A percentile compares a stretch with the other conserved stretches of the same genome.
Conservation (phyloP, 2,888 invertebrate genomes). For the Andrena fulva region DNA sequence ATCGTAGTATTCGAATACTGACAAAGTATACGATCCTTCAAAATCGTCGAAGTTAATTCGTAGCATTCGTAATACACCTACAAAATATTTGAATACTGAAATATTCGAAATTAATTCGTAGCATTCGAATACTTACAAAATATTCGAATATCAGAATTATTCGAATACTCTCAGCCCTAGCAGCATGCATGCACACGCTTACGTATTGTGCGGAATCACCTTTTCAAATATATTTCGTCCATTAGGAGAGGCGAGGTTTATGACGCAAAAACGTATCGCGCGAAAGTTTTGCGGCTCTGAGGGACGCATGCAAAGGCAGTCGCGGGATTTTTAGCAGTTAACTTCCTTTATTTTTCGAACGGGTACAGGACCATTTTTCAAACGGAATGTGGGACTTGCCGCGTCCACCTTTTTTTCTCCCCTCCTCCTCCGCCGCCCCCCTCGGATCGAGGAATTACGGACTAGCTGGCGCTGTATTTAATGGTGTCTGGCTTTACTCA, state of each 20-base stretch:
- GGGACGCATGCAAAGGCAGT: conserved; percentile 15
- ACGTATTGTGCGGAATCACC: no score
- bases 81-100: no score
- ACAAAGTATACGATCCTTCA: no score
- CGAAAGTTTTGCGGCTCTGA: conserved; percentile 9
- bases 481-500: conserved; percentile 34
- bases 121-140: no score
- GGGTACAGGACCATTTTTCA: conserved; percentile 36
- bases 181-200: no score
- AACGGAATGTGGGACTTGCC: conserved; percentile 21
- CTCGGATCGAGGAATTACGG: conserved; percentile 18
- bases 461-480: conserved; percentile 26
- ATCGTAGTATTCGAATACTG: no score
- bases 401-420: not conserved
- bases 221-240: conserved; percentile 28
- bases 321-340: conserved; percentile 41
- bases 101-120: no score
- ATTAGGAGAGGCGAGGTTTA: conserved; percentile 24
- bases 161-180: no score
- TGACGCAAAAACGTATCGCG: conserved; percentile 22
- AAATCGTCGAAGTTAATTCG: no score
- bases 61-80: no score
- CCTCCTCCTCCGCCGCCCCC: not conserved
- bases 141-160: no score
- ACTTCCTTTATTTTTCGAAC: conserved; percentile 33